Evolutionary conservation across 2,113 vertebrate species (phyloP).

Genomic region (Xiphias gladius): DNA sequence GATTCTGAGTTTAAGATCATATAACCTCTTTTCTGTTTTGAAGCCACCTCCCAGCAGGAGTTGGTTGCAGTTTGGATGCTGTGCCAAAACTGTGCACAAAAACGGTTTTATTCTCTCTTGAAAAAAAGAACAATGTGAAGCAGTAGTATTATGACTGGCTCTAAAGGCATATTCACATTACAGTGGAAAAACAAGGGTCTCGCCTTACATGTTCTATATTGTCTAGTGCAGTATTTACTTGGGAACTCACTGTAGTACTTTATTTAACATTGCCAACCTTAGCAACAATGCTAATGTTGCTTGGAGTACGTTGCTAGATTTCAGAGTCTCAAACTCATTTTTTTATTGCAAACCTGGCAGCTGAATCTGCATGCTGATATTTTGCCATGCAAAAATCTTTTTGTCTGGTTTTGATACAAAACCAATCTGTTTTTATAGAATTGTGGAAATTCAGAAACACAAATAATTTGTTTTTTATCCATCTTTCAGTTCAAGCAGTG

Average conservation of each 20-base stretch:
- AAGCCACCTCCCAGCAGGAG: too few species aligned
- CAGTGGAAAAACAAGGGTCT: neutral
- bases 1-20: too few species aligned
- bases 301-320: neutral
- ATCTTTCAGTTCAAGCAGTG: neutral
- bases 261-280: neutral
- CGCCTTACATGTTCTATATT: neutral
- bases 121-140: neutral
- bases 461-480: too few species aligned
- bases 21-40: too few species aligned
- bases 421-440: too few species aligned
- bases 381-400: neutral
- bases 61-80: neutral
- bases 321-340: neutral
- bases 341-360: neutral
- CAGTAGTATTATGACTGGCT: neutral
- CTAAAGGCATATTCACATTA: too few species aligned
- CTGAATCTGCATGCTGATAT: too few species aligned
- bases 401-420: too few species aligned
- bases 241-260: neutral
- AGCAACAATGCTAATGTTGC: neutral
- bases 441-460: too few species aligned
- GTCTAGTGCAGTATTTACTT: neutral
- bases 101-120: neutral
- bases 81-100: neutral